Evolutionary conservation across 2,797 vertebrate species (phyloP).

Genomic region (Peromyscus eremicus): DNA sequence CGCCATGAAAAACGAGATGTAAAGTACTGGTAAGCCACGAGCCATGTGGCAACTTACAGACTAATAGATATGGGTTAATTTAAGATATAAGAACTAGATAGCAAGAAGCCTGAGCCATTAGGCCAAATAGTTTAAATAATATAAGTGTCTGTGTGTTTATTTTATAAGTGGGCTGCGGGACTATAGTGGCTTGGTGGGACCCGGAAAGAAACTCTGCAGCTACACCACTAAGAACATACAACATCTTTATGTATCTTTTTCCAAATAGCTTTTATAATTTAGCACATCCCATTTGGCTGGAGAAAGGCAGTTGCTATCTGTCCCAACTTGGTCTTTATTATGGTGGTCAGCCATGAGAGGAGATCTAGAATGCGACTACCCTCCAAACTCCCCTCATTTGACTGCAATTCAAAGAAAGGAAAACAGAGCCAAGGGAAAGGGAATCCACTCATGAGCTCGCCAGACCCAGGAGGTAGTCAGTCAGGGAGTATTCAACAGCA

Average conservation of each 20-base stretch:
- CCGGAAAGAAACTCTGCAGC: too few relatives aligned
- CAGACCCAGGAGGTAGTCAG: background rate
- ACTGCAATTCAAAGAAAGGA: background rate
- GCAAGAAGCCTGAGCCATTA: too few relatives aligned
- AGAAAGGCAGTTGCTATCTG: background rate
- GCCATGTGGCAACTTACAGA: too few relatives aligned
- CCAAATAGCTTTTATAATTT: background rate
- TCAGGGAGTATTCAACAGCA: slow-evolving; percentile 32
- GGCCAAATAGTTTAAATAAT: too few relatives aligned
- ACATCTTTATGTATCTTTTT: background rate
- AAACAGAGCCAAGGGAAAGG: background rate
- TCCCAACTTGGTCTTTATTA: background rate
- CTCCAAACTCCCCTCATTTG: background rate
- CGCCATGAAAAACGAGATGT: too few relatives aligned
- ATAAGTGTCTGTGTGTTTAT: too few relatives aligned
- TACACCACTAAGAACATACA: background rate
- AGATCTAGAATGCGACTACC: background rate
- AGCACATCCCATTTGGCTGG: background rate
- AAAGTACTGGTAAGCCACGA: too few relatives aligned
- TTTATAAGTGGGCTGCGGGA: too few relatives aligned
- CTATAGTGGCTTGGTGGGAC: too few relatives aligned
- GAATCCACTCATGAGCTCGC: background rate
- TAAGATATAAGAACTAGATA: too few relatives aligned
- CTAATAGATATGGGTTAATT: too few relatives aligned
- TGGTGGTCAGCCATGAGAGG: background rate